phyloP scores from a whole-genome alignment of 2,888 invertebrate genomes.

The Deroplatys truncata region DNA sequence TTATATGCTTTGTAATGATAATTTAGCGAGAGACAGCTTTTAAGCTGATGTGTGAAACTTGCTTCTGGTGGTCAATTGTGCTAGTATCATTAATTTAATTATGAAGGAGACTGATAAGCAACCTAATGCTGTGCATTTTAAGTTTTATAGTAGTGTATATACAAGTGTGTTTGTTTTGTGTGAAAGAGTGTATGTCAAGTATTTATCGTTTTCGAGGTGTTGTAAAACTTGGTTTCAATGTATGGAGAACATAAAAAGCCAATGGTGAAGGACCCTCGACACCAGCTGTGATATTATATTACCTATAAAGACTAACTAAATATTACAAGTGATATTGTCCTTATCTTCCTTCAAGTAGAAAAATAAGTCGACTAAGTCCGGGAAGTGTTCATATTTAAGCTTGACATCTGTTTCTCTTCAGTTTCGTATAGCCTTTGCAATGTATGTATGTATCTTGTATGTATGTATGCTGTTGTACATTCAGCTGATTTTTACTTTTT shows the following conservation, averaged over 20 bases:
- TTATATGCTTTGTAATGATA: not conserved
- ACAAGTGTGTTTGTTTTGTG: not conserved
- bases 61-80: not conserved
- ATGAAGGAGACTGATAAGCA: not conserved
- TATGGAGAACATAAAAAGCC: not conserved
- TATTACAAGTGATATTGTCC: conserved; percentile 4
- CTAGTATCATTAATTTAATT: not conserved
- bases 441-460: not conserved
- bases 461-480: not conserved
- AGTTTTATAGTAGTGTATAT: not conserved
- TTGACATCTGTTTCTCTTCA: not conserved
- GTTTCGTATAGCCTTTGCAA: not conserved
- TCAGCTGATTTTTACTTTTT: no score
- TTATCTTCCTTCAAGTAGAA: conserved; percentile 9
- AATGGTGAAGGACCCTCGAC: not conserved
- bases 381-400: conserved; percentile 6
- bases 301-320: not conserved
- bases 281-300: conserved; percentile 13
- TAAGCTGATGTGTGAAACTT: not conserved
- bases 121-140: not conserved
- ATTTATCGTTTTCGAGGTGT: conserved; percentile 6
- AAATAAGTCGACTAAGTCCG: conserved; percentile 2
- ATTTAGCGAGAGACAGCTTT: not conserved
- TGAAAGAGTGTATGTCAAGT: not conserved
- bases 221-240: not conserved